These are phyloP conservation scores for Labeo rohita DNA, from an alignment of 2,113 vertebrate genomes.

Conservation along the genomic window DNA sequence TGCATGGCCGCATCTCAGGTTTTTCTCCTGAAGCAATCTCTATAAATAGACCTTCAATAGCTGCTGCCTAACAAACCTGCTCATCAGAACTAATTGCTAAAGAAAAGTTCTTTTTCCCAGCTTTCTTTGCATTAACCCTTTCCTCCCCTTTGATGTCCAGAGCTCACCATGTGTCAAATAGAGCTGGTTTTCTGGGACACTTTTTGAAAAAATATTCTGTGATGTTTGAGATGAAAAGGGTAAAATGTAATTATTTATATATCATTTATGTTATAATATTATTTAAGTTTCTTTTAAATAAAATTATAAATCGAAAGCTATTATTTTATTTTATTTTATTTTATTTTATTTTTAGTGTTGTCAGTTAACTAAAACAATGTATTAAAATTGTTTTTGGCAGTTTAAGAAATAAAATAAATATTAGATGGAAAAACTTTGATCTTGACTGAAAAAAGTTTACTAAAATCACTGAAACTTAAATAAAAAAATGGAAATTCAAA, in stretches of 20 bases:
- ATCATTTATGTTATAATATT: neutral
- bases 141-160: neutral
- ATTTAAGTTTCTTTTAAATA: neutral
- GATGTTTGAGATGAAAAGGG: neutral
- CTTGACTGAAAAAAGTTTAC: too few species aligned
- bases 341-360: neutral
- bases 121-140: conserved; percentile 26
- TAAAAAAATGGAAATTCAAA: neutral
- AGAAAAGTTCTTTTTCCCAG: conserved; percentile 53
- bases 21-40: conserved; percentile 61
- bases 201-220: neutral
- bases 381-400: neutral
- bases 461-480: neutral
- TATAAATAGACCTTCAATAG: conserved; percentile 67
- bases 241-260: neutral
- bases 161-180: neutral
- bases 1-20: conserved; percentile 64
- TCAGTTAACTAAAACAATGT: neutral
- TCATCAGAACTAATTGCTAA: conserved; percentile 69
- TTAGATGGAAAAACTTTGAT: neutral
- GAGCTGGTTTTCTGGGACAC: neutral
- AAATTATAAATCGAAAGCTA: neutral
- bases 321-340: neutral
- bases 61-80: conserved; percentile 66
- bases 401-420: neutral